Base-by-base conservation (phyloP, 2,888 invertebrate genomes). In the Luperina testacea region DNA sequence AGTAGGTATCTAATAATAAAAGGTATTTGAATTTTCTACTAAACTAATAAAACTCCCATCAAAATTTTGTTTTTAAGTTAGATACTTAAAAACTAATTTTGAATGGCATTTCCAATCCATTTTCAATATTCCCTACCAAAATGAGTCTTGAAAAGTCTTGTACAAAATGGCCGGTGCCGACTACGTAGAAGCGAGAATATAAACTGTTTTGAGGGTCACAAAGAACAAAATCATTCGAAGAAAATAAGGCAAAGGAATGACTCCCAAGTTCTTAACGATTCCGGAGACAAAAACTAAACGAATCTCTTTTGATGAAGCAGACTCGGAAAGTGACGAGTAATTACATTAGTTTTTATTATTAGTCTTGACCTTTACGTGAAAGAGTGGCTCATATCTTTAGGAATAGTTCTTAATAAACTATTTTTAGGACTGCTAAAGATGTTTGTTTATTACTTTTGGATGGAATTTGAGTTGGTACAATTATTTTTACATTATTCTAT, bases 201-300 rank as follows among this genome's bases (percentile, higher is more conserved):
- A 87, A 82, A 81, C 78, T 85, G 64, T 77, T 87, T 76, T 71
- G 53, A 65, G n/a, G 42, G 65, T 48, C 45, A 75, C 72, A 71
- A 78, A 71, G 76, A 70, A 77, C 68, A 75, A 76, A 80, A 87
- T 86, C 76, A 75, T 72, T 72, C 8, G 51, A 61, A 82, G 75
- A 81, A 80, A 81, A 80, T 69, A 84, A 81, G 73, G 64, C 59
- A 63, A 65, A 78, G 65, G 71, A 77, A 81, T 77, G 32, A 71
- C 77, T 71, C 7, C 24, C 6, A 77, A 80, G 68, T 82, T 71
- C 77, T 77, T 79, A 81, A 79, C 45, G 65, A 83, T 85, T 81
- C 67, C 27, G n/a, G 67, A 71, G 68, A 81, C 67, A 83, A 75
- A 78, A 85, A 81, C 78, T 74, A 76, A 87, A 87, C 38, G 72